Evolutionary conservation across 2,797 vertebrate species (phyloP).

Genomic region (Dermochelys coriacea): DNA sequence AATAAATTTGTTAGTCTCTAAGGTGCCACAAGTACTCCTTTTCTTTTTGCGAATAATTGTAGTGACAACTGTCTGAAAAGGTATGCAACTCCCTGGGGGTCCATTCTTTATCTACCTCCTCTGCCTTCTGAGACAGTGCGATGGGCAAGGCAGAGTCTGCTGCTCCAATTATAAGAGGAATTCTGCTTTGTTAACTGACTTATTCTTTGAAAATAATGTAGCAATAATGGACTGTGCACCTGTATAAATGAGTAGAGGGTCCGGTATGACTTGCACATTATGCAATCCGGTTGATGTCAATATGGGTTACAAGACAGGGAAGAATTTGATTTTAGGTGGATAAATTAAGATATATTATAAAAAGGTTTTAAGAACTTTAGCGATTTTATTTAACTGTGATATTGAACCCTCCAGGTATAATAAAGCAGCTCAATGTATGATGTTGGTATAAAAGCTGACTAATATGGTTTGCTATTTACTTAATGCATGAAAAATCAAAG

Average conservation of each 20-base stretch:
- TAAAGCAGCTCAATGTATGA: background rate
- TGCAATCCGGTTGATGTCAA: background rate
- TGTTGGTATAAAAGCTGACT: background rate
- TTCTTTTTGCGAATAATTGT: slow-evolving; percentile 2
- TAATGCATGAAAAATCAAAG: background rate
- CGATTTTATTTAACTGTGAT: background rate
- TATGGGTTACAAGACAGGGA: background rate
- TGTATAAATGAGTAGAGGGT: background rate
- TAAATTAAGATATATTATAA: background rate
- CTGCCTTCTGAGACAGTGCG: background rate
- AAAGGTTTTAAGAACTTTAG: background rate
- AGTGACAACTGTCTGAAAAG: background rate
- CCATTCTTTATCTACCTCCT: background rate
- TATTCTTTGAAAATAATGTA: background rate
- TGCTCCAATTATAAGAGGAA: background rate
- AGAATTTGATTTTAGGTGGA: background rate
- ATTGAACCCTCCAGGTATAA: background rate
- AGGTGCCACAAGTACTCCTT: too few species aligned
- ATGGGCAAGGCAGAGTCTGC: background rate
- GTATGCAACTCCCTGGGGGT: background rate
- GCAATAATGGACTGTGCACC: background rate
- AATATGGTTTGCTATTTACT: background rate
- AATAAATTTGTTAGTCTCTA: too few species aligned
- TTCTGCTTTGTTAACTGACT: background rate
- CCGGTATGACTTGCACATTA: background rate